These are phyloP conservation scores for Dryomyza anilis DNA, from an alignment of 2,888 invertebrate genomes.

Conservation along the genomic window DNA sequence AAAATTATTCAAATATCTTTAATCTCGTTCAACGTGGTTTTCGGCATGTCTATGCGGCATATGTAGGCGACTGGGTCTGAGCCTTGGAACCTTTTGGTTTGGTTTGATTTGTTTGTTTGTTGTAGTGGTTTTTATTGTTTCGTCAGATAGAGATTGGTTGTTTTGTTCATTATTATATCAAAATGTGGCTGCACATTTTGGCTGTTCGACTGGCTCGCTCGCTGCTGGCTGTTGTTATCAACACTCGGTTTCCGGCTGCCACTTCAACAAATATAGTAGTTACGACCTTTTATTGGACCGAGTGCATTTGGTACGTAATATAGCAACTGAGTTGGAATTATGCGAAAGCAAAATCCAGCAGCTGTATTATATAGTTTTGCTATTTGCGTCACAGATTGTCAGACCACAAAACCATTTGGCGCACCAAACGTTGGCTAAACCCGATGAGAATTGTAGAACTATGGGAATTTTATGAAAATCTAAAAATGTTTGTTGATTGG, in stretches of 20 bases:
- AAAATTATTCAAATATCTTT: constrained; percentile 23
- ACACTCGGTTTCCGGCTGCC: constrained; percentile 19
- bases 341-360: background rate
- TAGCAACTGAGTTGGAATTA: background rate
- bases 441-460: too few relatives aligned
- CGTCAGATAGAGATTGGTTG: background rate
- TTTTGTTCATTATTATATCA: background rate
- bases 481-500: too few relatives aligned
- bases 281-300: constrained; percentile 7
- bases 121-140: background rate
- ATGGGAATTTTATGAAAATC: too few relatives aligned
- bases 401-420: too few relatives aligned
- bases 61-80: background rate
- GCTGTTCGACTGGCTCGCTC: too few relatives aligned
- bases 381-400: too few relatives aligned
- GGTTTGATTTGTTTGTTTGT: background rate
- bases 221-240: constrained; percentile 25
- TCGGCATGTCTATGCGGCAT: background rate
- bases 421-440: too few relatives aligned
- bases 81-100: background rate
- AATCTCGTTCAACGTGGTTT: constrained; percentile 15
- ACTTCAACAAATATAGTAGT: too few relatives aligned
- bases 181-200: constrained; percentile 21
- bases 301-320: background rate
- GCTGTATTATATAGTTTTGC: too few relatives aligned